Percentiles rank a stretch among this genome's conserved stretches.
Evolutionary conservation across 2,113 vertebrate species (phyloP).

Genomic region (Odobenus rosmarus): DNA sequence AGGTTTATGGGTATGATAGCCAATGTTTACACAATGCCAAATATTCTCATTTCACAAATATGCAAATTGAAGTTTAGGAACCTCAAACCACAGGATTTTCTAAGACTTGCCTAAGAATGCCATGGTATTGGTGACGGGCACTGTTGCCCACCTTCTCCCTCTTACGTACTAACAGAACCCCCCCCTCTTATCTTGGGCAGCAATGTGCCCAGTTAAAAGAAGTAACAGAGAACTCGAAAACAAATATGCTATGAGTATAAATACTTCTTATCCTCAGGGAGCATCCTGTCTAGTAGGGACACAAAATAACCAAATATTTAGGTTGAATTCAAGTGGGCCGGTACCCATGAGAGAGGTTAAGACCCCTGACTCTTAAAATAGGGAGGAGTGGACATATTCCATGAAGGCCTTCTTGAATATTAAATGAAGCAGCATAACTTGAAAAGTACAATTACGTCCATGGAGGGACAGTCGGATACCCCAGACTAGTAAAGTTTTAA

Average conservation of each 20-base stretch:
- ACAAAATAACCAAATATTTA: background rate
- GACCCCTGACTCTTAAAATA: background rate
- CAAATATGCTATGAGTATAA: background rate
- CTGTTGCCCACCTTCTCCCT: background rate
- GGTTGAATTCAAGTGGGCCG: background rate
- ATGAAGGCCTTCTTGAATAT: background rate
- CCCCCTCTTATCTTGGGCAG: background rate
- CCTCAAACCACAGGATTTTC: background rate
- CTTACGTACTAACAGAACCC: background rate
- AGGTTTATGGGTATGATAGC: background rate
- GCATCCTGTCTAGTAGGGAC: background rate
- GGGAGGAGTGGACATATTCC: background rate
- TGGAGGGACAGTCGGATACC: too few relatives aligned
- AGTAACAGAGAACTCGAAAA: background rate
- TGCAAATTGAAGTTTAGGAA: background rate
- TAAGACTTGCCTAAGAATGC: background rate
- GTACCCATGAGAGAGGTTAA: background rate
- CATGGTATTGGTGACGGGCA: background rate
- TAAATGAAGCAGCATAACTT: background rate
- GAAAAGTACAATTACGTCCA: background rate
- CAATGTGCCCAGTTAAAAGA: background rate
- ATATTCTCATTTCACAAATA: constrained; percentile 6
- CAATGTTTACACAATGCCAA: background rate
- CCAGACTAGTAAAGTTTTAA: background rate
- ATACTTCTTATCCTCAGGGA: background rate